Percentiles rank a stretch among this genome's conserved stretches.
Conservation (phyloP, 2,888 invertebrate genomes). For the Teleiodes luculella region DNA sequence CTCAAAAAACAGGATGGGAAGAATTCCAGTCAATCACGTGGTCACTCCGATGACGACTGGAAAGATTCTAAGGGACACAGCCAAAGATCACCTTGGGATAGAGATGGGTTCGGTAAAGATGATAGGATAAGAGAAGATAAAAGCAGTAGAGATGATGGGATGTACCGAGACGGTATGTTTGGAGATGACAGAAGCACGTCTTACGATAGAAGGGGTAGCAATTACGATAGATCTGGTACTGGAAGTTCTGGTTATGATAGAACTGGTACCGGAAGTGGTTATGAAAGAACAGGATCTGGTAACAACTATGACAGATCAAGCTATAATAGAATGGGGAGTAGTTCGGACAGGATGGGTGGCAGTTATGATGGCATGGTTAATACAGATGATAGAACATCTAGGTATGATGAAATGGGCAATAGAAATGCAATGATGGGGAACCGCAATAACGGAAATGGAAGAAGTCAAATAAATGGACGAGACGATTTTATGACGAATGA, state of each 20-base stretch:
- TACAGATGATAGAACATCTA: constrained; percentile 24
- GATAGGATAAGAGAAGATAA: constrained; percentile 27
- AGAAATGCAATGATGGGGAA: constrained; percentile 27
- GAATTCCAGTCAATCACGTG: constrained; percentile 39
- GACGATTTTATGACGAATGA: constrained; percentile 44
- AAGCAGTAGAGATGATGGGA: constrained; percentile 30
- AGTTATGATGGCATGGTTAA: constrained; percentile 21
- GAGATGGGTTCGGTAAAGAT: constrained; percentile 30
- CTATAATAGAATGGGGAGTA: constrained; percentile 28
- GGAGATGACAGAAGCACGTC: constrained; percentile 27
- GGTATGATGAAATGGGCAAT: constrained; percentile 14
- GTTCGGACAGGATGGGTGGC: constrained; percentile 25
- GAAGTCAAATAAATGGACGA: constrained; percentile 36
- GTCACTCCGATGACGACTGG: constrained; percentile 46
- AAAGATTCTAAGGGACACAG: constrained; percentile 40
- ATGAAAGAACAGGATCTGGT: constrained; percentile 14
- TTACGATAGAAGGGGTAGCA: constrained; percentile 21
- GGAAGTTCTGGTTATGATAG: constrained; percentile 24
- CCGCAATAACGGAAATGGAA: constrained; percentile 30
- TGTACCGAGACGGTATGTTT: constrained; percentile 12
- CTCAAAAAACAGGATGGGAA: constrained; percentile 63
- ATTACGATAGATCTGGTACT: constrained; percentile 33
- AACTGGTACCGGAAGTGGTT: not conserved
- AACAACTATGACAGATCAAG: constrained; percentile 1
- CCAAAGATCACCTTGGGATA: constrained; percentile 41